Conservation (phyloP, 2,888 invertebrate species). For the Coecobrya sp. region DNA sequence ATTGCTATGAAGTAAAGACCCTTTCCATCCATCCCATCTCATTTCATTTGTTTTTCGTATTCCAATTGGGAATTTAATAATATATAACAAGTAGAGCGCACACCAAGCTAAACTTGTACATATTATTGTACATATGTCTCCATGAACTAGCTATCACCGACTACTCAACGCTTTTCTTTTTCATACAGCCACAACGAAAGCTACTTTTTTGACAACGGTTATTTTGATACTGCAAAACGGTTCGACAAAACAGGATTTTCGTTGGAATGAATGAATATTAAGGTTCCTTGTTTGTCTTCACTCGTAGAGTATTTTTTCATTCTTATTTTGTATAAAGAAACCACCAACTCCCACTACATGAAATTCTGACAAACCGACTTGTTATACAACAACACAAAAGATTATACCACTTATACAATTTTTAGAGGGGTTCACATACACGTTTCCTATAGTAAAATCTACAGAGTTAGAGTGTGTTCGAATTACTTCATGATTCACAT, state of each 20-base stretch:
- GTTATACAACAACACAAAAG: constrained; percentile 3
- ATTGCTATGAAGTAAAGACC: constrained; percentile 42
- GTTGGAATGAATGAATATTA: constrained; percentile 29
- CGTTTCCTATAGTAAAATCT: too few relatives aligned
- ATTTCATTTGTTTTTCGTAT: constrained; percentile 85
- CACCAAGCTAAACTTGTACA: constrained; percentile 56
- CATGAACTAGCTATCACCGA: not conserved
- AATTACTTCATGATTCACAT: too few relatives aligned
- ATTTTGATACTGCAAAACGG: not conserved
- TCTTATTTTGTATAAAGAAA: not conserved
- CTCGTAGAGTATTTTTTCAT: not conserved
- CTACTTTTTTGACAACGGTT: not conserved
- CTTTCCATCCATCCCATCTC: constrained; percentile 82
- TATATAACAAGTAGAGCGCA: constrained; percentile 82
- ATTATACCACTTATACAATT: not conserved
- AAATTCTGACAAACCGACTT: not conserved
- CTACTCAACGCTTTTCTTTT: constrained; percentile 1
- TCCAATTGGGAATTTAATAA: constrained; percentile 86
- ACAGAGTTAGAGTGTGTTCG: too few relatives aligned
- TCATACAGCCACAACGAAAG: constrained; percentile 7
- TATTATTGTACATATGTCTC: not conserved
- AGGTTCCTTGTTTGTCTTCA: not conserved
- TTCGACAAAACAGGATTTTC: constrained; percentile 11
- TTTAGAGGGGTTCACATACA: too few relatives aligned
- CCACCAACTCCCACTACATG: not conserved